Evolutionary conservation across 2,888 invertebrate genomes (phyloP).

Genomic region (Penaeus monodon): DNA sequence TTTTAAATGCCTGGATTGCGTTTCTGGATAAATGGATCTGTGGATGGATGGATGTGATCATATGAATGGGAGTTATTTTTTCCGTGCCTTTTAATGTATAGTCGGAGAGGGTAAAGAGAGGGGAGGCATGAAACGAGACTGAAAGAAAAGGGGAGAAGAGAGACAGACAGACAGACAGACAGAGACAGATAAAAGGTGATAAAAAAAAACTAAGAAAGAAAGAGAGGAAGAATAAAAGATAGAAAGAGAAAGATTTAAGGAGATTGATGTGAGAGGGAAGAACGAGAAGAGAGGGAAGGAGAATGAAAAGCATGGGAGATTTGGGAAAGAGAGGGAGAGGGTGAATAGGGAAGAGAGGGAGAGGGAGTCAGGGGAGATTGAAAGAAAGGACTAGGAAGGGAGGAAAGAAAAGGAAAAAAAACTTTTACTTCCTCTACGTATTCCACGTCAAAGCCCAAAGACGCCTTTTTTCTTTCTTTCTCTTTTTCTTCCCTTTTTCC

Average conservation of each 20-base stretch:
- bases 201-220: not conserved
- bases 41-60: too few relatives aligned
- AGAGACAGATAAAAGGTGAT: not conserved
- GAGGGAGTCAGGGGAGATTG: not conserved
- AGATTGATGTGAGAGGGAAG: not conserved
- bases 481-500: too few relatives aligned
- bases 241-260: not conserved
- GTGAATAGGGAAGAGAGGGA: not conserved
- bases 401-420: not conserved
- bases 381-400: not conserved
- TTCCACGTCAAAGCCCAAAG: too few relatives aligned
- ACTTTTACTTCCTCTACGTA: too few relatives aligned
- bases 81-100: not conserved
- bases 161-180: slow-evolving; percentile 8
- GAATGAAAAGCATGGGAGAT: not conserved
- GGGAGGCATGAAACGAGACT: not conserved
- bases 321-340: not conserved
- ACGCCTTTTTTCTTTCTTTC: too few relatives aligned
- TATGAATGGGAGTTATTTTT: too few relatives aligned
- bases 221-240: not conserved
- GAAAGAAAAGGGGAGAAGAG: not conserved
- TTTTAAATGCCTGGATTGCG: too few relatives aligned
- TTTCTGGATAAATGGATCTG: too few relatives aligned
- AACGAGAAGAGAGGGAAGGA: too few relatives aligned
- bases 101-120: not conserved